phyloP scores from a whole-genome alignment of 2,888 invertebrate species.

The Latrodectus elegans region DNA sequence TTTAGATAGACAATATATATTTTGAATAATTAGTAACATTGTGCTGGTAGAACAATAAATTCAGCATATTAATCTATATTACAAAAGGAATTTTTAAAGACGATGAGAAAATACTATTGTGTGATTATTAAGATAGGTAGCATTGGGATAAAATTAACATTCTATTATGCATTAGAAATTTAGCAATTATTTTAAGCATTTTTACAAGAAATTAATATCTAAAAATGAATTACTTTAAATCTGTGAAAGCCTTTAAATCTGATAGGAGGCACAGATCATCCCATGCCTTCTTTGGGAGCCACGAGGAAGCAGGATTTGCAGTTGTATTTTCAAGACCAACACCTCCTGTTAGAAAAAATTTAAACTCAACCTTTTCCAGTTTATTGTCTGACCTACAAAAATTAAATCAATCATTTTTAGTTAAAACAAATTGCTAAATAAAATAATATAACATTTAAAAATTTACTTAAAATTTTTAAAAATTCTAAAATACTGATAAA shows the following conservation, averaged over 20 bases:
- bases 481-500: no score
- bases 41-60: no score
- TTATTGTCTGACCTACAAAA: constrained; percentile 40
- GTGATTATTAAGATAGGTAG: no score
- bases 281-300: constrained; percentile 87
- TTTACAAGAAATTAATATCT: not conserved
- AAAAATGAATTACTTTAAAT: constrained; percentile 78
- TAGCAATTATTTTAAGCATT: not conserved
- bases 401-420: not conserved
- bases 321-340: constrained; percentile 81
- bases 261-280: constrained; percentile 85
- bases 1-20: no score
- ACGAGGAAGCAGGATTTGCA: constrained; percentile 81
- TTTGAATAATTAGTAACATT: no score
- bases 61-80: no score
- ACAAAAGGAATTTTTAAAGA: no score
- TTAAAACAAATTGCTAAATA: no score
- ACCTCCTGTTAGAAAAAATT: constrained; percentile 79
- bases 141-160: no score
- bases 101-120: no score
- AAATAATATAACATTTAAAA: no score
- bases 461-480: no score
- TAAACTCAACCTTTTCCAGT: constrained; percentile 75
- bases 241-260: constrained; percentile 80
- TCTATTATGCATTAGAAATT: not conserved